These are phyloP conservation scores for Pristionchus japonicus DNA, from an alignment of 2,888 invertebrate species.

Conservation along the genomic window DNA sequence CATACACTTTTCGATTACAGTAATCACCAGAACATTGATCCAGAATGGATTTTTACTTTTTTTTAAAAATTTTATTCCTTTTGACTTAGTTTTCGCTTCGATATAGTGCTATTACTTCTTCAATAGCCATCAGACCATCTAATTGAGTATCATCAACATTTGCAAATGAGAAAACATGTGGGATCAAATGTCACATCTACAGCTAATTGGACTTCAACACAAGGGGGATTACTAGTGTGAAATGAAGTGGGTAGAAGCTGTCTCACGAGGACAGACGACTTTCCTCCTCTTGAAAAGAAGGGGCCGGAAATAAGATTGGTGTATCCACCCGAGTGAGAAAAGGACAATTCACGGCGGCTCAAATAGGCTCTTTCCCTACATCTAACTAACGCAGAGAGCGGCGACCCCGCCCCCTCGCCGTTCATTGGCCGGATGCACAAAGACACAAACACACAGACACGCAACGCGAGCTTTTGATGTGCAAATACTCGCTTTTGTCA, in stretches of 20 bases:
- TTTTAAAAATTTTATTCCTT: background rate
- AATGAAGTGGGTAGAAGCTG: background rate
- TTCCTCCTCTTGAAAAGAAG: background rate
- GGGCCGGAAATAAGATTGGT: conserved; percentile 42
- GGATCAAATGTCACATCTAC: conserved; percentile 19
- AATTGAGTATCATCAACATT: background rate
- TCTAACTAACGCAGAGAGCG: too few species aligned
- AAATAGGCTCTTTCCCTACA: too few species aligned
- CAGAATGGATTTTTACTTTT: background rate
- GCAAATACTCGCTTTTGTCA: too few species aligned
- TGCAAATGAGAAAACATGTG: conserved; percentile 4
- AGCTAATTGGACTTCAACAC: conserved; percentile 30
- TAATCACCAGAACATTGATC: background rate
- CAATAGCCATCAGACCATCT: background rate
- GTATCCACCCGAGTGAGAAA: conserved; percentile 5
- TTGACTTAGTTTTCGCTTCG: background rate
- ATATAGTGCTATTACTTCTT: background rate
- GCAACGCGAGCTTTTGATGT: too few species aligned
- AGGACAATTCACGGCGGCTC: too few species aligned
- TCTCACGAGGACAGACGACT: background rate
- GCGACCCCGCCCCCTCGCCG: too few species aligned
- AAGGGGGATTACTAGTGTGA: conserved; percentile 34
- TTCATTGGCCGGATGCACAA: too few species aligned
- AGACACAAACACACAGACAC: too few species aligned
- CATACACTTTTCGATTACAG: background rate